Base-by-base conservation (phyloP, 53 echinoderm and acorn worm genomes). In the Zoroaster sp. region DNA sequence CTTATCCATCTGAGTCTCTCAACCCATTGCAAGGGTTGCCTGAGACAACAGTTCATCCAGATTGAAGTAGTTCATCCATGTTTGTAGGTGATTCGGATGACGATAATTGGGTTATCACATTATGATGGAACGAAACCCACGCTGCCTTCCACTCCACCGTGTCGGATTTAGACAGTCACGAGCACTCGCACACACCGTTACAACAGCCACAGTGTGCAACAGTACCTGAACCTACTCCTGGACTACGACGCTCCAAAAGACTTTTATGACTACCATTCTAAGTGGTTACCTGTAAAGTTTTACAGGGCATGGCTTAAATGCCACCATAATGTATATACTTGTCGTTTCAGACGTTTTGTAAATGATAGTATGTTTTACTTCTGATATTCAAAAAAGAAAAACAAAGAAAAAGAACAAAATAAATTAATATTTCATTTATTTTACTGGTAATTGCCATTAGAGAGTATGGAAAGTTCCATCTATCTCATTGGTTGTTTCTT, bases 11-110 rank as follows among this genome's bases (percentile, higher is more conserved):
- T 15, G 32, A 15, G 23, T 52, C 34, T 12, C 32, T 45, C 1
- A 49, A 52, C 35, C 77, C 77, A 23, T 49, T 77, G 3, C 51
- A 77, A 11, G 52, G 77, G 25, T 52, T 77, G 77, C 77, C 77
- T 20, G n/a, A 18, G 17, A 49, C 49, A 3, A 9, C 49, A 14
- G 49, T 49, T 49, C 49, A 14, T 49, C 17, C 49, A 49, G 49
- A 49, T 49, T 1, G 3, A 13, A 49, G 49, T 49, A 49, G 49
- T 49, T 49, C 49, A 49, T 3, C 15, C 3, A 49, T 18, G 4
- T 3, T 2, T 49, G 49, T 49, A 49, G 49, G 17, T 14, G 17
- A 49, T 49, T 0, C 17, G 49, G 49, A 49, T 49, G 49, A 49
- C 3, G 49, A 49, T 4, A 15, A 49, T 49, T 49, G 49, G 49